Base-by-base conservation (phyloP, 2,888 invertebrate genomes). In the Altica lythri region DNA sequence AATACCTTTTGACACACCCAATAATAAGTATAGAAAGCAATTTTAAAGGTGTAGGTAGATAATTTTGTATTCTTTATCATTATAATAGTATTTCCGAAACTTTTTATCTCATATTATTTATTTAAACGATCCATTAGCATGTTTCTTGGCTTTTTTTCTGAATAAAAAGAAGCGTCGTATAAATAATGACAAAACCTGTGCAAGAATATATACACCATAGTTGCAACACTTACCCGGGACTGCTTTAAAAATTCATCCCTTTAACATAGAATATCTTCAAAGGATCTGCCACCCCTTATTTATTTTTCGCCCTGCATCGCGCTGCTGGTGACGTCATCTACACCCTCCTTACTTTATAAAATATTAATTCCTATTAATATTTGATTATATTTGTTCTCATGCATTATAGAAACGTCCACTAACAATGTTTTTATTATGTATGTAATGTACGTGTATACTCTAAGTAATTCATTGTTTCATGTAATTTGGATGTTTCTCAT, bases 361-460 rank as follows among this genome's bases (percentile, higher is more conserved):
- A 63, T 63, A 70, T 71, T 69, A 65, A 70, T 64, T 57, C 53
- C 62, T 66, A 68, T 72, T 70, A 72, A 72, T 70, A 68, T 61
- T 67, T 71, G 66, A 72, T 70, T 68, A 65, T 72, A 72, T 72
- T 72, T 72, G 72, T 71, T 68, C 64, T 58, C 60, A 56, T 71
- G 68, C 69, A 71, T 71, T 66, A 71, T 72, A 66, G 64, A 71
- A 64, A 52, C 59, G 66, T 61, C 67, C 72, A 67, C 70, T 72
- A 72, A 72, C 70, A 70, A 68, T 68, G 69, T 70, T 68, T 72
- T 68, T 67, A 71, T 70, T 69, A 70, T 71, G 68, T 61, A 71
- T 68, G 64, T 53, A 64, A 64, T 50, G 60, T 66, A 65, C 67
- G 64, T 67, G 66, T 66, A 61, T 60, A 50, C 54, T 53, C 62